A percentile compares a stretch with the other conserved stretches of the same genome.
phyloP scores from a whole-genome alignment of 2,888 invertebrate genomes.

The Romanomermis culicivorax region DNA sequence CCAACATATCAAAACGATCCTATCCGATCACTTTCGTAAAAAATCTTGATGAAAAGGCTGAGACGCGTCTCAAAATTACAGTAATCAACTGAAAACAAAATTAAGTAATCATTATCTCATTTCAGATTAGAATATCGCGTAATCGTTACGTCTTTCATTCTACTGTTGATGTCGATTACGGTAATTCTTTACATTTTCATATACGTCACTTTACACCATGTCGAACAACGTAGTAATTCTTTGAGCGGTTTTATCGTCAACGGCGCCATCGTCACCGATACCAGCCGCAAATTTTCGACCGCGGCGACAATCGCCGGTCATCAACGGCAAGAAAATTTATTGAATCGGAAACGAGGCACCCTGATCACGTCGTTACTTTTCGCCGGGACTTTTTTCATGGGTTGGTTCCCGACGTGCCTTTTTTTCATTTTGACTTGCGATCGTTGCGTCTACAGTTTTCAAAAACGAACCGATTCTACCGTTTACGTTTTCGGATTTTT shows the following conservation, averaged over 20 bases:
- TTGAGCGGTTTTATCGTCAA: too few species aligned
- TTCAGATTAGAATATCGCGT: not conserved
- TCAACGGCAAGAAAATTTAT: not conserved
- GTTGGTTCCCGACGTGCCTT: conserved; percentile 43
- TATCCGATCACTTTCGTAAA: too few species aligned
- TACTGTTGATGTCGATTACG: not conserved
- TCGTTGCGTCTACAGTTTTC: conserved; percentile 28
- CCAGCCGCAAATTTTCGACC: not conserved
- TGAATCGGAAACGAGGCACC: conserved; percentile 15
- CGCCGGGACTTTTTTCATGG: conserved; percentile 39
- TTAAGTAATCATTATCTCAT: too few species aligned
- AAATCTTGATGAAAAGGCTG: too few species aligned
- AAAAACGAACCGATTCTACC: not conserved
- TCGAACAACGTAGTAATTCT: too few species aligned
- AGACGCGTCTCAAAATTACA: too few species aligned
- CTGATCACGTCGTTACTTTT: conserved; percentile 42
- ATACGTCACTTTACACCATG: not conserved
- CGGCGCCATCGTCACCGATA: too few species aligned
- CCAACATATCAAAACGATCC: too few species aligned
- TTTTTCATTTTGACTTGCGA: conserved; percentile 39
- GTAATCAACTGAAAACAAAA: too few species aligned
- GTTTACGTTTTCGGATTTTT: not conserved
- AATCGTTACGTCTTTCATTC: not conserved
- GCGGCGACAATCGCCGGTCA: not conserved
- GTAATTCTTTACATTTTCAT: not conserved